Evolutionary conservation across 2,797 vertebrate genomes (phyloP).

Genomic region (Anniella stebbinsi): DNA sequence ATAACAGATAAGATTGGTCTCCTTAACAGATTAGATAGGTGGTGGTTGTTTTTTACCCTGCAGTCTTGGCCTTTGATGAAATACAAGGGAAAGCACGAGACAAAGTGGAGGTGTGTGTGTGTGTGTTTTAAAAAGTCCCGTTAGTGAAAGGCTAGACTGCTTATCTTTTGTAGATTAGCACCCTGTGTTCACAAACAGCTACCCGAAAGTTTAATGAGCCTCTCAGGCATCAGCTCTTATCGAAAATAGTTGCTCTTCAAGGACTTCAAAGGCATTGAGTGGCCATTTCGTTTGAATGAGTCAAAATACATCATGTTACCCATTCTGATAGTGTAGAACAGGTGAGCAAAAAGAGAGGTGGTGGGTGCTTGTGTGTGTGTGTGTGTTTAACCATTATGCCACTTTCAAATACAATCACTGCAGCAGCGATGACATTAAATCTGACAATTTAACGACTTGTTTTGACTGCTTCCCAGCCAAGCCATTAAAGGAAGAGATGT

Average conservation of each 20-base stretch:
- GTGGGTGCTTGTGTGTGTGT: background rate
- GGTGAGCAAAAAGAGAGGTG: slow-evolving; percentile 36
- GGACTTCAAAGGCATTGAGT: slow-evolving; percentile 58
- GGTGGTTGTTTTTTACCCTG: slow-evolving; percentile 68
- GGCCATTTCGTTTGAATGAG: slow-evolving; percentile 62
- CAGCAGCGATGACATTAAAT: background rate
- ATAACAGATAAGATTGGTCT: slow-evolving; percentile 71
- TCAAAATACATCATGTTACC: slow-evolving; percentile 52
- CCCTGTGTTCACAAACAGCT: slow-evolving; percentile 69
- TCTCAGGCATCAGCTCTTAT: slow-evolving; percentile 54
- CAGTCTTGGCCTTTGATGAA: slow-evolving; percentile 73
- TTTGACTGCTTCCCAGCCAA: slow-evolving; percentile 14
- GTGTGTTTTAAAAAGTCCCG: slow-evolving; percentile 50
- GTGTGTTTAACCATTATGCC: background rate
- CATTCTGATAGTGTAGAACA: slow-evolving; percentile 34
- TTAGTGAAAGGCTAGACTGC: slow-evolving; percentile 65
- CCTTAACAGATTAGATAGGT: slow-evolving; percentile 76
- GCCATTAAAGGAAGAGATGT: background rate
- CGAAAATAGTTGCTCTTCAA: slow-evolving; percentile 44
- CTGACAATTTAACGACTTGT: background rate
- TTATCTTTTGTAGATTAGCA: slow-evolving; percentile 76
- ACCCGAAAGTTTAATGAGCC: slow-evolving; percentile 63
- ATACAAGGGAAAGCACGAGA: slow-evolving; percentile 63
- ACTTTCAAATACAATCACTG: slow-evolving; percentile 23
- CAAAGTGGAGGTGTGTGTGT: slow-evolving; percentile 2